Conservation (phyloP, 2,113 vertebrate genomes). For the Tursiops truncatus region DNA sequence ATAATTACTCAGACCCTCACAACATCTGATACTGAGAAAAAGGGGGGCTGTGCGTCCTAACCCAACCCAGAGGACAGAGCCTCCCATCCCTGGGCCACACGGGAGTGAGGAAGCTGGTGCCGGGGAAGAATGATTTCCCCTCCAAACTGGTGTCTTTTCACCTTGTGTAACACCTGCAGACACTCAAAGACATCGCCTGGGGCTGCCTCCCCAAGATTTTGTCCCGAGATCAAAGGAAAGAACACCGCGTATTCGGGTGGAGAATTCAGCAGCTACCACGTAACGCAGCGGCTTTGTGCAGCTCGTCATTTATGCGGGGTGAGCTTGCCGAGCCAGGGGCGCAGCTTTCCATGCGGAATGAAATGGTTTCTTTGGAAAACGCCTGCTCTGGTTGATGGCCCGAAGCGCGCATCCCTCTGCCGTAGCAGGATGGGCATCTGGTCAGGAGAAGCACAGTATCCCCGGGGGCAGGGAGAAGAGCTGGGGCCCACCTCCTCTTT, state of each 20-base stretch:
- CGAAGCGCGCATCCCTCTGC: neutral
- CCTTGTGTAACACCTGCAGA: neutral
- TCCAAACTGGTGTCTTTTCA: neutral
- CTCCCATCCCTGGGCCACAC: neutral
- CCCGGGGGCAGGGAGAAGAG: neutral
- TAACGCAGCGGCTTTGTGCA: neutral
- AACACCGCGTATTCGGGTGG: accelerated
- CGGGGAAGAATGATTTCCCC: no score
- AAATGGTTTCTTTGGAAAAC: neutral
- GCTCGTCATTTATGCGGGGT: neutral
- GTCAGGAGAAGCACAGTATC: neutral
- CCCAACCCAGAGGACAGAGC: neutral
- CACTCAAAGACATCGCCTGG: accelerated
- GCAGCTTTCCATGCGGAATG: neutral
- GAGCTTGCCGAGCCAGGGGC: no score
- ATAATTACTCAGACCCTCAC: neutral
- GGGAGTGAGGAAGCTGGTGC: accelerated
- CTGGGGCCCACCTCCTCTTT: neutral
- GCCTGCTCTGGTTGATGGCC: neutral
- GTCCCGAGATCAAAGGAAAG: neutral
- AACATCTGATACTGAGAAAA: neutral
- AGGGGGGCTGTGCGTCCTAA: no score
- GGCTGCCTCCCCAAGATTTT: neutral
- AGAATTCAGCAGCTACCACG: neutral
- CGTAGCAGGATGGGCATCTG: accelerated